Conservation (phyloP, 2,797 vertebrate genomes). For the Alosa sapidissima region DNA sequence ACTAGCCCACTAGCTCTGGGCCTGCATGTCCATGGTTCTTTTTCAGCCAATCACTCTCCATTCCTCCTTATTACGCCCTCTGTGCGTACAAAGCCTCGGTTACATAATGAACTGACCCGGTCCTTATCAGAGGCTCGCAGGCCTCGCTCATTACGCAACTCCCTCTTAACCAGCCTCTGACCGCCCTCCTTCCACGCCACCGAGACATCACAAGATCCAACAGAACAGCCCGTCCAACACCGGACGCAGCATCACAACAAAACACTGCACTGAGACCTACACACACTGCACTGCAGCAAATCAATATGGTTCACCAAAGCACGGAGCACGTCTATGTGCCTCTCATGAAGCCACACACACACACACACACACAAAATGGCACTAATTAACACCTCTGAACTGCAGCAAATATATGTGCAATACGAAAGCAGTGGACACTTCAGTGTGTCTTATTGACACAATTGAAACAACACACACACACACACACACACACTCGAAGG, state of each 20-base stretch:
- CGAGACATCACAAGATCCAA: neutral
- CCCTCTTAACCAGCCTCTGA: constrained; percentile 18
- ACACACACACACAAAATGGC: neutral
- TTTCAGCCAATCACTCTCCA: constrained; percentile 23
- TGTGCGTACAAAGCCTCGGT: constrained; percentile 34
- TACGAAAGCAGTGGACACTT: neutral
- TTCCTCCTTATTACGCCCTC: constrained; percentile 42
- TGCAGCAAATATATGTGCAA: neutral
- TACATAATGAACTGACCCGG: constrained; percentile 42
- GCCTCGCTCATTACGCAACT: constrained; percentile 50
- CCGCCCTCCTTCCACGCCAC: neutral
- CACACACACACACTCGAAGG: neutral
- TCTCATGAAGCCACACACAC: neutral
- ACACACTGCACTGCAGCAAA: neutral
- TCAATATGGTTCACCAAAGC: neutral
- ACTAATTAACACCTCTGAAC: no score
- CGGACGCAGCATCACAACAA: neutral
- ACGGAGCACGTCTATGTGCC: neutral
- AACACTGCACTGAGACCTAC: neutral
- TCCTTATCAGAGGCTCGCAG: constrained; percentile 50
- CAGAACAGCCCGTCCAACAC: neutral
- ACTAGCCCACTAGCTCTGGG: neutral
- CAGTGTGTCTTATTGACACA: neutral
- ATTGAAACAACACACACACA: neutral
- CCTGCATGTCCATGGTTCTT: constrained; percentile 20